Percentiles rank a stretch among this genome's conserved stretches.
Conservation (phyloP, 2,113 vertebrate species). For the Nibea albiflora region DNA sequence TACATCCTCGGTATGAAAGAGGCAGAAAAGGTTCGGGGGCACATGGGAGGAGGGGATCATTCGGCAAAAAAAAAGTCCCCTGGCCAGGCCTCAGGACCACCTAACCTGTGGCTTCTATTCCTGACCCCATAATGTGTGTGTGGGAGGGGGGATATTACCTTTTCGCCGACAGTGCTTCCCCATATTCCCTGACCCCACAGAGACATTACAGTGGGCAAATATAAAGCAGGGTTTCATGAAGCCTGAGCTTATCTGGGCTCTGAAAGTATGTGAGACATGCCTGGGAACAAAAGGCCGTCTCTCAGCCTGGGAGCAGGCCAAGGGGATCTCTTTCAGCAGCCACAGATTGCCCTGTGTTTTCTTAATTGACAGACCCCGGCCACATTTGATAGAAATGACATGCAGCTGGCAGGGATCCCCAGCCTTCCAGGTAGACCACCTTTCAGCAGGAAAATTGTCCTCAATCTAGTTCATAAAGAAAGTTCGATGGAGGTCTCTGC, state of each 20-base stretch:
- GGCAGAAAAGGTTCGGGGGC: conserved; percentile 54
- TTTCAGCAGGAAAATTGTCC: conserved; percentile 91
- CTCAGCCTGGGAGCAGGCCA: conserved; percentile 84
- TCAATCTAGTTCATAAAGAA: conserved; percentile 84
- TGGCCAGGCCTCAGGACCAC: conserved; percentile 86
- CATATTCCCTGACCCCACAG: conserved; percentile 82
- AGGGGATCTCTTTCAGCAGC: conserved; percentile 91
- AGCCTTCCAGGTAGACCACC: conserved; percentile 87
- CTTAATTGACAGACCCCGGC: conserved; percentile 91
- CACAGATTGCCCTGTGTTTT: conserved; percentile 95
- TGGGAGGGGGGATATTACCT: conserved; percentile 83
- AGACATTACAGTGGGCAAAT: conserved; percentile 86
- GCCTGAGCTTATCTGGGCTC: conserved; percentile 89
- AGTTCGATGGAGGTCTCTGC: conserved; percentile 77
- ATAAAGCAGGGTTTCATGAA: conserved; percentile 91
- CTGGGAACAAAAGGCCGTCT: conserved; percentile 91
- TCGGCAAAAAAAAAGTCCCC: conserved; percentile 78
- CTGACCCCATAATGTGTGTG: conserved; percentile 83
- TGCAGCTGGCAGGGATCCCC: conserved; percentile 86
- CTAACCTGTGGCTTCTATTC: conserved; percentile 88
- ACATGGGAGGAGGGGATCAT: conserved; percentile 75
- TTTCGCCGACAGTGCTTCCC: conserved; percentile 82
- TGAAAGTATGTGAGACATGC: conserved; percentile 94
- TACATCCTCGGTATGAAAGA: conserved; percentile 52
- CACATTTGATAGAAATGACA: conserved; percentile 88